phyloP scores from a whole-genome alignment of 2,113 vertebrate species.

The Gopherus flavomarginatus region DNA sequence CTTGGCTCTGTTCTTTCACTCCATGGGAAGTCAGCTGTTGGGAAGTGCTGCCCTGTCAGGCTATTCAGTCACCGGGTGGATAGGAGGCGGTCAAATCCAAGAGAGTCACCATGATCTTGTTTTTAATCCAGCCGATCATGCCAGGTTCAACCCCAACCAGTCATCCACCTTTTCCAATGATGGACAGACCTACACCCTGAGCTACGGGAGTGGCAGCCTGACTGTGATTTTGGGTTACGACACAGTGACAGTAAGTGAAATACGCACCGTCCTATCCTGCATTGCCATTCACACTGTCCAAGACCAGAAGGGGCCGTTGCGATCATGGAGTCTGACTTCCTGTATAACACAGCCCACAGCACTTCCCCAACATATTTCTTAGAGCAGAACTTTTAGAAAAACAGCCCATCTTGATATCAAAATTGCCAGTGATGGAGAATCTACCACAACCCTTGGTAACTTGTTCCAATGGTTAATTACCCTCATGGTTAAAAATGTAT shows the following conservation, averaged over 20 bases:
- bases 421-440: not conserved
- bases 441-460: not conserved
- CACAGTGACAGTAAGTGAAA: conserved; percentile 72
- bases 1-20: not conserved
- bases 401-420: not conserved
- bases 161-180: conserved; percentile 73
- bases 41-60: rapidly evolving
- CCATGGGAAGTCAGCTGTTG: rapidly evolving
- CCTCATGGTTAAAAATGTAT: not conserved
- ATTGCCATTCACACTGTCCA: not conserved
- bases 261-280: rapidly evolving
- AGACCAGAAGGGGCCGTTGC: not conserved
- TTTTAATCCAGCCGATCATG: conserved; percentile 64
- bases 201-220: conserved; percentile 76
- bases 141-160: conserved; percentile 56
- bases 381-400: not conserved
- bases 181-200: conserved; percentile 40
- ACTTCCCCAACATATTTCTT: not conserved
- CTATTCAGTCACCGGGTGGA: rapidly evolving
- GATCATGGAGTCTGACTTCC: not conserved
- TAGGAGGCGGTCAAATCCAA: rapidly evolving
- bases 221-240: conserved; percentile 72
- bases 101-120: not conserved
- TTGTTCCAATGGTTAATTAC: not conserved
- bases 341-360: not conserved